A percentile compares a stretch with the other conserved stretches of the same genome.
Conservation (phyloP, 2,888 invertebrate genomes). For the Pharmacophagus antenor region DNA sequence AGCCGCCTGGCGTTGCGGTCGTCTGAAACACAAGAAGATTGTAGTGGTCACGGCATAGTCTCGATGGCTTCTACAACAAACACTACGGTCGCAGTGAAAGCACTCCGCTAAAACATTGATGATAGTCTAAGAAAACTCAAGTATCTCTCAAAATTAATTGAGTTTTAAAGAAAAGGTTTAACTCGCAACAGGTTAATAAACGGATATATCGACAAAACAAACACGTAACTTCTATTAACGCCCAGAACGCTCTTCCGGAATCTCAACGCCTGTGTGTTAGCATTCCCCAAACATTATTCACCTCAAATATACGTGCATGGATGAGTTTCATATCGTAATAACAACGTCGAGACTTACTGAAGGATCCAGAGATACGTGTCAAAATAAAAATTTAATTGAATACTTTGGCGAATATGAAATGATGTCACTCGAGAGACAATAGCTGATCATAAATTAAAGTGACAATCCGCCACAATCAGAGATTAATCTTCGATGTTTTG, state of each 20-base stretch:
- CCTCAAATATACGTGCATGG: conserved; percentile 18
- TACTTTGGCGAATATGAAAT: conserved; percentile 42
- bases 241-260: conserved; percentile 24
- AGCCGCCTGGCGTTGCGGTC: conserved; percentile 59
- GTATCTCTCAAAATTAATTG: conserved; percentile 11
- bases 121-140: conserved; percentile 9
- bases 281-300: conserved; percentile 29
- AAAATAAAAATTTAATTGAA: conserved; percentile 39
- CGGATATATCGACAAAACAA: conserved; percentile 20
- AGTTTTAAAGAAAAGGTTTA: conserved; percentile 10
- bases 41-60: conserved; percentile 45
- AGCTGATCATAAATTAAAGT: conserved; percentile 75
- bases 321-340: conserved; percentile 5
- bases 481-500: conserved; percentile 76
- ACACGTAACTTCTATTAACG: conserved; percentile 20
- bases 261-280: conserved; percentile 21
- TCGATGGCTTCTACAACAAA: conserved; percentile 47
- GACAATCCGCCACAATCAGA: conserved; percentile 74
- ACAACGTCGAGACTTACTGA: conserved; percentile 14
- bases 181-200: conserved; percentile 14
- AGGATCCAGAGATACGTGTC: conserved; percentile 14
- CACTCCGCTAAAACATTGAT: conserved; percentile 19
- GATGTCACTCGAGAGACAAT: conserved; percentile 75
- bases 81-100: conserved; percentile 30
- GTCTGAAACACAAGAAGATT: conserved; percentile 68